These are phyloP conservation scores for Podarcis muralis DNA, from an alignment of 2,113 vertebrate species.

Conservation along the genomic window DNA sequence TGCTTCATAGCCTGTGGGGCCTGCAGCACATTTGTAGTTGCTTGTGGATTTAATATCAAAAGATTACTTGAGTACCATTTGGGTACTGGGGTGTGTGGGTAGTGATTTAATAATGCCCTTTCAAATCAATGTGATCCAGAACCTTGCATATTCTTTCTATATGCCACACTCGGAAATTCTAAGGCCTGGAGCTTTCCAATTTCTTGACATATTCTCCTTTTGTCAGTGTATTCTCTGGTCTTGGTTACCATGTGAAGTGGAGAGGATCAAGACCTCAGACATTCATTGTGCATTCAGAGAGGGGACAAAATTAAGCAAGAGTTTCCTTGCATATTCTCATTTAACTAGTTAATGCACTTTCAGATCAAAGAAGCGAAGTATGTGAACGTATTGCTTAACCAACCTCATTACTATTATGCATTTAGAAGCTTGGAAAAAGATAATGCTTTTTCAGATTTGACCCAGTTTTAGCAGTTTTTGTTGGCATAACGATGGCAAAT, in stretches of 20 bases:
- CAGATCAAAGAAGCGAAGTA: slow-evolving; percentile 53
- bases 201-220: neutral
- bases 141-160: neutral
- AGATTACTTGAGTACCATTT: neutral
- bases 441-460: slow-evolving; percentile 79
- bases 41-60: neutral
- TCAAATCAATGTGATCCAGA: neutral
- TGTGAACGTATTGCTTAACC: slow-evolving; percentile 72
- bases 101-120: neutral
- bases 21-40: neutral
- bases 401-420: slow-evolving; percentile 76
- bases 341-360: slow-evolving; percentile 63
- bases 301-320: slow-evolving; percentile 30
- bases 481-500: slow-evolving; percentile 77
- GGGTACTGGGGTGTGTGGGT: neutral
- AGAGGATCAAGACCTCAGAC: slow-evolving; percentile 26
- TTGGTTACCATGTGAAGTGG: neutral
- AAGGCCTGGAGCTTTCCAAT: neutral
- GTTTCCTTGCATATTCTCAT: slow-evolving; percentile 47
- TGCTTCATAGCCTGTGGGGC: neutral
- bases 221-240: neutral
- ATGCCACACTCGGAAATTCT: slow-evolving; percentile 7
- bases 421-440: slow-evolving; percentile 75
- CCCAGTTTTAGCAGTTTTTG: slow-evolving; percentile 77
- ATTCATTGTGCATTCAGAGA: neutral